Evolutionary conservation across 2,888 invertebrate genomes (phyloP), one percentile per base, ranked within the genome.

Genomic region (Caenorhabditis sp.): DNA sequence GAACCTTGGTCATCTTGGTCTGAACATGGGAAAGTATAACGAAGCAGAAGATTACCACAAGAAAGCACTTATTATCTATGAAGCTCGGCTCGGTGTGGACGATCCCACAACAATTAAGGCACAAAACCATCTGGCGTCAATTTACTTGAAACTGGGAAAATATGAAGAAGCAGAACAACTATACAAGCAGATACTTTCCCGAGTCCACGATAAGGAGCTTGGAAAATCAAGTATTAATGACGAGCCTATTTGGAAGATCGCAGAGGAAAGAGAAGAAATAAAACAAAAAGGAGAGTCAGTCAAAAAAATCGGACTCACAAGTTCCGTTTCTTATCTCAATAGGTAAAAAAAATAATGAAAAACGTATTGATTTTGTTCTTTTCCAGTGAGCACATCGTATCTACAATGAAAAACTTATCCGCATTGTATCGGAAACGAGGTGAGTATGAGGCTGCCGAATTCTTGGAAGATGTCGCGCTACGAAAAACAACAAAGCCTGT

Each of bases 101-200:
- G 98, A 99, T 94, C 96, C 98, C 54, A 98, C 98, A 93, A 98
- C 99, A 8, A 97, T 97, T 90, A 99, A 99, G 94, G 99, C 99
- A 61, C 99, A 98, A 94, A 99, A 99, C 94, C 99, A 99, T 94
- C 94, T 99, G 93, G 98, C 99, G 51, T 98, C 98, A 14, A 98
- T 98, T 93, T 98, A 96, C 93, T 94, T 99, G 91, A 99, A 99
- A 93, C 94, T 94, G 92, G 97, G 97, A 88, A 99, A 99, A 94
- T 99, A 98, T 94, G 96, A 97, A 87, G 97, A 98, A 93, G 99
- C 99, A 0, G 99, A 99, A 94, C 95, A 96, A 77, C 94, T 99
- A 63, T 99, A 99, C 94, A 99, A 99, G 93, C 94, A 94, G 87
- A 93, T 93, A 61, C 85, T 99, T 90, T 98, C 98, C 47, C 94